These are phyloP conservation scores for Meiosimyza platycephala DNA, from an alignment of 2,888 invertebrate genomes.

Conservation along the genomic window DNA sequence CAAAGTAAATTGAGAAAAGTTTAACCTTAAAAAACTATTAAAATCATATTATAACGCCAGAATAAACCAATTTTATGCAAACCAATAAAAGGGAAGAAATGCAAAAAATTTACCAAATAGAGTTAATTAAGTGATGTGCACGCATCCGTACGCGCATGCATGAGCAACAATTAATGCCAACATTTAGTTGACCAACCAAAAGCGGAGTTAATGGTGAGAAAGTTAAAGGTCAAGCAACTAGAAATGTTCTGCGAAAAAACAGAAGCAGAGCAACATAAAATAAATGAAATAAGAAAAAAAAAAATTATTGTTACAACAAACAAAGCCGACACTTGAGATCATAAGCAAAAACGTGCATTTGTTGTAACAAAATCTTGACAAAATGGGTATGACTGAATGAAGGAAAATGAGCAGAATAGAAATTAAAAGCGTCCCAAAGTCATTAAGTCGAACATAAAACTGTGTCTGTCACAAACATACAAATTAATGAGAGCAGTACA, in stretches of 20 bases:
- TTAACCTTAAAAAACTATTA: too few species aligned
- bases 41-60: too few species aligned
- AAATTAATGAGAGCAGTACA: not conserved
- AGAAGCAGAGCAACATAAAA: not conserved
- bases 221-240: not conserved
- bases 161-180: conserved; percentile 1
- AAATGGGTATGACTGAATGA: too few species aligned
- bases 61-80: too few species aligned
- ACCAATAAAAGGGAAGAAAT: too few species aligned
- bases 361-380: not conserved
- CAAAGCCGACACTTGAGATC: not conserved
- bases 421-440: not conserved
- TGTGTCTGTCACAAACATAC: not conserved
- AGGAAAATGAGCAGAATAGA: not conserved
- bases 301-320: not conserved
- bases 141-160: not conserved
- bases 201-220: not conserved
- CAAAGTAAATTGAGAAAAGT: too few species aligned
- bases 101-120: not conserved
- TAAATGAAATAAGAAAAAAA: not conserved
- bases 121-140: conserved; percentile 22
- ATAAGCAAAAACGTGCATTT: not conserved
- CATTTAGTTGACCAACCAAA: not conserved
- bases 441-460: conserved; percentile 9
- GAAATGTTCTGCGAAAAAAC: not conserved